Evolutionary conservation across 2,888 invertebrate genomes (phyloP).

Genomic region (Eumerus sabulonum): DNA sequence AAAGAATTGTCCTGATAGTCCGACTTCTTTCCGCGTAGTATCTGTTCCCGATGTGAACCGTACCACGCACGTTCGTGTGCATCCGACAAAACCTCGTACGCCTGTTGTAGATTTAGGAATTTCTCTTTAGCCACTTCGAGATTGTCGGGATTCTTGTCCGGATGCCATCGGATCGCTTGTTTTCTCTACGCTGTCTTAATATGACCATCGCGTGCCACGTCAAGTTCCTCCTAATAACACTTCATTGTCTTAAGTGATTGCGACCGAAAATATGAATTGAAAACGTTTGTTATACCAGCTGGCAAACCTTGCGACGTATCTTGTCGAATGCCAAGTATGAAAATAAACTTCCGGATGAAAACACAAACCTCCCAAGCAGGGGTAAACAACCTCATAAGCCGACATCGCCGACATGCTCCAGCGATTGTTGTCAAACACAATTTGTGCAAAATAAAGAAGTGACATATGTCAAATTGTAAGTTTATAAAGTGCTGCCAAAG

Average conservation of each 20-base stretch:
- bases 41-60: slow-evolving; percentile 96
- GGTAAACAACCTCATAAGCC: no score
- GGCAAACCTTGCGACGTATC: slow-evolving; percentile 1
- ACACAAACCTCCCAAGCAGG: slow-evolving; percentile 87
- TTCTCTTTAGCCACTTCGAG: slow-evolving; percentile 91
- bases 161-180: slow-evolving; percentile 95
- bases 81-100: slow-evolving; percentile 96
- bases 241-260: slow-evolving; percentile 84
- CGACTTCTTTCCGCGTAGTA: slow-evolving; percentile 90
- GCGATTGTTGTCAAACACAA: slow-evolving; percentile 4
- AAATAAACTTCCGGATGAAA: slow-evolving; percentile 28
- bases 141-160: slow-evolving; percentile 92
- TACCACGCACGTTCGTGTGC: slow-evolving; percentile 98
- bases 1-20: slow-evolving; percentile 92
- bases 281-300: not conserved
- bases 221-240: slow-evolving; percentile 97
- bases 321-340: slow-evolving; percentile 42
- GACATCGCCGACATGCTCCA: slow-evolving; percentile 34
- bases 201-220: slow-evolving; percentile 87
- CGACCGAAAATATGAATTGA: slow-evolving; percentile 3
- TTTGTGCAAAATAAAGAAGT: slow-evolving; percentile 21
- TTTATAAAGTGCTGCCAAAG: slow-evolving; percentile 35
- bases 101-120: slow-evolving; percentile 96
- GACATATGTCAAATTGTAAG: slow-evolving; percentile 23
- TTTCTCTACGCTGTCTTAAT: slow-evolving; percentile 95